These are phyloP conservation scores for Atractosteus spatula DNA, from an alignment of 2,113 vertebrate species.

Conservation along the genomic window DNA sequence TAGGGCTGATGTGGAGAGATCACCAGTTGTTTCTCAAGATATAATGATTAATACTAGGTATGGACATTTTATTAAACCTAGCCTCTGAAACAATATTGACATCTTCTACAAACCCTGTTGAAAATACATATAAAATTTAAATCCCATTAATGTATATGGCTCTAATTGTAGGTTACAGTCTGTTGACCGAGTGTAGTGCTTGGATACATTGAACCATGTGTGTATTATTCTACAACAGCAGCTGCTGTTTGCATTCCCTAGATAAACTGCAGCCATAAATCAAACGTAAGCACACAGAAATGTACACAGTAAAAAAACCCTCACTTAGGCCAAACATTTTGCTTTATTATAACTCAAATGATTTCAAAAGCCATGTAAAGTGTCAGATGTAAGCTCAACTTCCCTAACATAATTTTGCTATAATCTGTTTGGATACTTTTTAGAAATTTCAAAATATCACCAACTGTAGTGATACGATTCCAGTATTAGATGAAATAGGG, in stretches of 20 bases:
- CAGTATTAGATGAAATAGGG: too few species aligned
- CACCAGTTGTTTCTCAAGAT: too few species aligned
- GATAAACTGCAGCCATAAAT: slow-evolving; percentile 5
- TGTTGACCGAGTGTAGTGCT: neutral
- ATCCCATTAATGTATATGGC: neutral
- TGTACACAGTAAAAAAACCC: neutral
- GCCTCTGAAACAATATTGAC: too few species aligned
- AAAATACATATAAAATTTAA: neutral
- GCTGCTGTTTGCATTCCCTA: neutral
- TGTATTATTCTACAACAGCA: neutral
- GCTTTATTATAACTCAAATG: neutral
- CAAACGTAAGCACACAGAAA: neutral
- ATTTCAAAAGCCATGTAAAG: neutral
- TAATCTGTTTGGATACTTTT: too few species aligned
- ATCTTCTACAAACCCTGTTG: too few species aligned
- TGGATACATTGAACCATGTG: neutral
- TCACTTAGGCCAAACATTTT: neutral
- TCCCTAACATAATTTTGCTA: too few species aligned
- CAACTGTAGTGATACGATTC: too few species aligned
- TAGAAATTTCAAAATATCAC: too few species aligned
- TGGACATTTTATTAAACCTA: too few species aligned
- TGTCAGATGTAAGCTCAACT: neutral
- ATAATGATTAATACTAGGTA: too few species aligned
- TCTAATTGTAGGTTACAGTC: neutral
- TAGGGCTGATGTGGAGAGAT: too few species aligned